Conservation (phyloP, 1,140 invertebrate species). For the Anoplolepis gracilipes region DNA sequence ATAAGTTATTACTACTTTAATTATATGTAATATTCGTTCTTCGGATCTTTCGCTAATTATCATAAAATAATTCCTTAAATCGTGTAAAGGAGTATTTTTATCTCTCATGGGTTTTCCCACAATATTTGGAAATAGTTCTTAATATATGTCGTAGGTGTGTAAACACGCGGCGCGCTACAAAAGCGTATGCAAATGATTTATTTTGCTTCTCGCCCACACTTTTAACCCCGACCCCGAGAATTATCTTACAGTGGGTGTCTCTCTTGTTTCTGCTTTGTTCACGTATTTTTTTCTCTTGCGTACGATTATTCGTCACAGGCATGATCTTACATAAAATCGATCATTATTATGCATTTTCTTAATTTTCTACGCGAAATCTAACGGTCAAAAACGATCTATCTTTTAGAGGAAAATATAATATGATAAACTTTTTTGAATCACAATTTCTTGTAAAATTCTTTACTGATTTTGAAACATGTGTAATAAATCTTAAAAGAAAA, state of each 20-base stretch:
- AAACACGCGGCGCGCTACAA: slow-evolving; percentile 67
- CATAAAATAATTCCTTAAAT: slow-evolving; percentile 44
- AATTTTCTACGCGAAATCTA: no score
- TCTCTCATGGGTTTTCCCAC: slow-evolving; percentile 42
- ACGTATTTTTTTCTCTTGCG: not conserved
- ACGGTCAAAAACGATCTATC: not conserved
- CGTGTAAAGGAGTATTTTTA: not conserved
- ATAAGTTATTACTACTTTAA: no score
- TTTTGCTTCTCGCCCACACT: slow-evolving; percentile 68
- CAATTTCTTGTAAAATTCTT: no score
- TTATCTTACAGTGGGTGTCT: slow-evolving; percentile 48
- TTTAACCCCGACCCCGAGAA: slow-evolving; percentile 67
- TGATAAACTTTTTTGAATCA: not conserved
- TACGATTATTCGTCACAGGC: slow-evolving; percentile 30
- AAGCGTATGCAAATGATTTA: slow-evolving; percentile 72
- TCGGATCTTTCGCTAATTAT: not conserved
- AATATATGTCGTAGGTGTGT: slow-evolving; percentile 66
- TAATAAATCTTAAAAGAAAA: no score
- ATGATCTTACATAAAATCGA: slow-evolving; percentile 34
- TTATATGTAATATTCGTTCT: no score
- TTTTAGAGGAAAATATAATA: not conserved
- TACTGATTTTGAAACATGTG: no score
- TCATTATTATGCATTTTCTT: not conserved
- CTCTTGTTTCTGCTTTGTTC: slow-evolving; percentile 21
- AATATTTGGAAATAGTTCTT: slow-evolving; percentile 36